Conservation (phyloP, 2,797 vertebrate species). For the Botia almorhae region DNA sequence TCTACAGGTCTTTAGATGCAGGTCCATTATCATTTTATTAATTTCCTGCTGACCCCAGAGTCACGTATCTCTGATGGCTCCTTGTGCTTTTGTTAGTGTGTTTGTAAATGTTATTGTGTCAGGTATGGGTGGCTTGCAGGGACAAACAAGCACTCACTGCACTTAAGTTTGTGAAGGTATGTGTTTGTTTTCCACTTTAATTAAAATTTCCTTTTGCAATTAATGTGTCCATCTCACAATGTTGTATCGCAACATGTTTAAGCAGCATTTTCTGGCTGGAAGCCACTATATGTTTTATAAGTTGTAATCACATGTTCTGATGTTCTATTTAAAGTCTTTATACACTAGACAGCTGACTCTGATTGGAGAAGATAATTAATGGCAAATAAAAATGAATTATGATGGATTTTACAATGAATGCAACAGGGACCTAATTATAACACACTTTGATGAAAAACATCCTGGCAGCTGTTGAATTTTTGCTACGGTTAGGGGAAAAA, state of each 20-base stretch:
- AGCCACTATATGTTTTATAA: conserved; percentile 62
- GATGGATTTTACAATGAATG: conserved; percentile 67
- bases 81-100: background rate
- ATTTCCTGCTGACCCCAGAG: conserved; percentile 39
- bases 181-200: background rate
- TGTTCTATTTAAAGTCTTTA: conserved; percentile 59
- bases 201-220: background rate
- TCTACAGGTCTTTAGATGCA: conserved; percentile 18
- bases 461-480: conserved; percentile 39
- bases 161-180: no score
- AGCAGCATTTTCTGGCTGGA: conserved; percentile 33
- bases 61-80: conserved; percentile 20
- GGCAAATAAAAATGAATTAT: conserved; percentile 62
- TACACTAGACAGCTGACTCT: conserved; percentile 55
- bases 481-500: conserved; percentile 9
- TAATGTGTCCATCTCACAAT: background rate
- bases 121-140: background rate
- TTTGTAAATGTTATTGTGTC: conserved; percentile 22
- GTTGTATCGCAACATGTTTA: background rate
- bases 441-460: conserved; percentile 39
- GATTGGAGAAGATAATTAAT: conserved; percentile 37
- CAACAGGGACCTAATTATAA: conserved; percentile 52
- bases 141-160: background rate
- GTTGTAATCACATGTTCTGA: conserved; percentile 55
- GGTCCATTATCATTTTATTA: conserved; percentile 35